Evolutionary conservation across 2,113 vertebrate species (phyloP).

Genomic region (Erythrolamprus reginae): DNA sequence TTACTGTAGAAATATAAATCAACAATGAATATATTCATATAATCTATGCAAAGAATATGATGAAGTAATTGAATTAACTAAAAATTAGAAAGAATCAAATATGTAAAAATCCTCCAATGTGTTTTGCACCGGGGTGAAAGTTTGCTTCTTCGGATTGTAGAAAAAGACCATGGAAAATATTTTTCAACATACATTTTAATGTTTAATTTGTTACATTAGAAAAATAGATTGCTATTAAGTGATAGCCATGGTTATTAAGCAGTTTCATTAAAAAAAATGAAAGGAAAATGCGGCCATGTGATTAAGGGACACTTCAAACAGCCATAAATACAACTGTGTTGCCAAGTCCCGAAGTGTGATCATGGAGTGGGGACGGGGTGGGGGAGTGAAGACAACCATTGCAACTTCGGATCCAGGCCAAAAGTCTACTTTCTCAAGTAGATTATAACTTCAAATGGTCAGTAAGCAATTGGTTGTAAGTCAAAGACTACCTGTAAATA

Average conservation of each 20-base stretch:
- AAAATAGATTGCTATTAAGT: background rate
- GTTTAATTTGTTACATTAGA: slow-evolving; percentile 20
- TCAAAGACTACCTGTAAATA: background rate
- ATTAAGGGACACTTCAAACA: background rate
- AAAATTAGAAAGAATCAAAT: background rate
- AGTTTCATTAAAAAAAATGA: background rate
- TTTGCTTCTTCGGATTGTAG: background rate
- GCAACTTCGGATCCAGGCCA: background rate
- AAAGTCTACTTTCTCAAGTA: background rate
- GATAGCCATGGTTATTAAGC: background rate
- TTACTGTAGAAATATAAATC: background rate
- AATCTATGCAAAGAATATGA: background rate
- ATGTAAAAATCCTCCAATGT: background rate
- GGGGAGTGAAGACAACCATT: background rate
- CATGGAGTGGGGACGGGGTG: background rate
- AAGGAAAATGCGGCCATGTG: background rate
- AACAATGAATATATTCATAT: background rate
- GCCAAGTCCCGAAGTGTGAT: background rate
- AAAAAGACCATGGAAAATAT: background rate
- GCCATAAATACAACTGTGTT: background rate
- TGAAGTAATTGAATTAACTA: background rate
- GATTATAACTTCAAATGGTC: background rate
- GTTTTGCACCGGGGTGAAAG: background rate
- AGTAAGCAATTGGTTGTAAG: background rate
- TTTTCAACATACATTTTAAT: background rate